A percentile compares a stretch with the other conserved stretches of the same genome.
phyloP scores from a whole-genome alignment of 1,140 invertebrate genomes.

The Caenorhabditis briggsae region DNA sequence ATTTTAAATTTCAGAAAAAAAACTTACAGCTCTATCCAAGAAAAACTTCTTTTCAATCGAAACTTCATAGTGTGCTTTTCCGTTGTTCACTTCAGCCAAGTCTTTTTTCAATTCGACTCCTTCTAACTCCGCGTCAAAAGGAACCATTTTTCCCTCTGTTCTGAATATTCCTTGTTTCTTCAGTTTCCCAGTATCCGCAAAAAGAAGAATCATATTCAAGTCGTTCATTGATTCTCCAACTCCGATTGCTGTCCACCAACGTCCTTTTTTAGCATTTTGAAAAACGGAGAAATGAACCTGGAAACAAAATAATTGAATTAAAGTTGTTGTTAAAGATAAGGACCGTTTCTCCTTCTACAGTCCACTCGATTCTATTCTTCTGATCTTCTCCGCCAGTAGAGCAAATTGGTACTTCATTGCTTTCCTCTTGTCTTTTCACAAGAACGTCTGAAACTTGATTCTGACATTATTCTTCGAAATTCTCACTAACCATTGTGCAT shows the following conservation, averaged over 20 bases:
- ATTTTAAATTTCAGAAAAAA: background rate
- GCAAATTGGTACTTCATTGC: conserved; percentile 12
- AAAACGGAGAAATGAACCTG: conserved; percentile 14
- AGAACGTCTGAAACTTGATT: conserved; percentile 19
- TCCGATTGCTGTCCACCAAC: conserved; percentile 47
- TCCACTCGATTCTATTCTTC: conserved; percentile 41
- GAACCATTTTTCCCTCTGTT: conserved; percentile 31
- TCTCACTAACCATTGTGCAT: conserved; percentile 19
- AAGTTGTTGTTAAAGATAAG: background rate
- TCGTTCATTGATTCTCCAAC: conserved; percentile 27
- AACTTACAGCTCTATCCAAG: conserved; percentile 17
- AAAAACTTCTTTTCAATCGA: conserved; percentile 40
- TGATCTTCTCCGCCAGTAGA: background rate
- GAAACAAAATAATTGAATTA: background rate
- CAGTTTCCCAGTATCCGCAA: conserved; percentile 5
- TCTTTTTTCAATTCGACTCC: conserved; percentile 31
- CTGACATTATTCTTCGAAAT: background rate
- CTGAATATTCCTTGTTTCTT: conserved; percentile 33
- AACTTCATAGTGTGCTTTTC: conserved; percentile 7
- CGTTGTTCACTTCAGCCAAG: background rate
- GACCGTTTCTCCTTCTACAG: conserved; percentile 16
- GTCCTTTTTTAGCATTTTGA: conserved; percentile 33
- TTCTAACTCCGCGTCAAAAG: background rate
- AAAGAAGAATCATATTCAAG: conserved; percentile 38
- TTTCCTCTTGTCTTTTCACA: conserved; percentile 46